A percentile compares a stretch with the other conserved stretches of the same genome.
phyloP scores from a whole-genome alignment of 2,888 invertebrate genomes.

The Stratiomys singularior region DNA sequence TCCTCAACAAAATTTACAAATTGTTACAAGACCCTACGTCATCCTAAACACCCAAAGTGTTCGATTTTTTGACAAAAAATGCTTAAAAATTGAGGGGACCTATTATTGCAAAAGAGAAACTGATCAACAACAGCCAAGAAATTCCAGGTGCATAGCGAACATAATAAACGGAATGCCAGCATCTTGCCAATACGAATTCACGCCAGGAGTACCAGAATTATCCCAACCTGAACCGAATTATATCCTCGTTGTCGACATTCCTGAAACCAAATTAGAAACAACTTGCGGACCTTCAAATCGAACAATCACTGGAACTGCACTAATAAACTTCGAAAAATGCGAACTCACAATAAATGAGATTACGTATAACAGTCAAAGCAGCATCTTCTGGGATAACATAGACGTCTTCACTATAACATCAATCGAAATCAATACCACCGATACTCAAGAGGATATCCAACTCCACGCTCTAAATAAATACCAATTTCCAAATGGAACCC shows the following conservation, averaged over 20 bases:
- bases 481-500: too few species aligned
- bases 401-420: not conserved
- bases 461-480: too few species aligned
- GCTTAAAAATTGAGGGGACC: too few species aligned
- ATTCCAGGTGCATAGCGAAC: not conserved
- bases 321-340: not conserved
- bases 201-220: not conserved
- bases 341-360: constrained; percentile 5
- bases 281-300: constrained; percentile 7
- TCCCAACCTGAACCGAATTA: not conserved
- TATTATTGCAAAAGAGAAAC: constrained; percentile 9
- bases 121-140: constrained; percentile 5
- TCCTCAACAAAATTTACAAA: not conserved
- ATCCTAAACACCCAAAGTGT: constrained; percentile 13
- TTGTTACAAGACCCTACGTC: constrained; percentile 13
- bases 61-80: not conserved
- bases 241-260: constrained; percentile 6
- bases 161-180: constrained; percentile 9
- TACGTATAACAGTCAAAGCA: not conserved
- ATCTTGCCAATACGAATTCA: constrained; percentile 2
- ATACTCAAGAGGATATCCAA: too few species aligned
- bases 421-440: too few species aligned
- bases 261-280: constrained; percentile 4
- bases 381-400: not conserved
- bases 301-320: not conserved